Conservation (phyloP, 2,113 vertebrate genomes). For the Corvus cornix region DNA sequence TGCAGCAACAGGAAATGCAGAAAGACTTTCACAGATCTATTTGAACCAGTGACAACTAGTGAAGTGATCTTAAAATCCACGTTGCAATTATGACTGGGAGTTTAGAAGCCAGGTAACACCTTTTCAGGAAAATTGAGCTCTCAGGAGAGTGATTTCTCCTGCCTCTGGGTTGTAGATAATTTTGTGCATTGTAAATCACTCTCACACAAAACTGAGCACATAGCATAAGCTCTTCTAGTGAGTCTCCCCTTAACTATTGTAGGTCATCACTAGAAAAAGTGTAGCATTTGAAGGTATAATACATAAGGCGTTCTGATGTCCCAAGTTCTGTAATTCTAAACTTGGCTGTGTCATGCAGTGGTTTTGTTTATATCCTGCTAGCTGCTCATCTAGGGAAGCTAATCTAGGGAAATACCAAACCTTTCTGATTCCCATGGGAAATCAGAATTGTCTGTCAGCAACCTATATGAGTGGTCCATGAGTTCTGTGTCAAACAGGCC, state of each 20-base stretch:
- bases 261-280: neutral
- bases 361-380: neutral
- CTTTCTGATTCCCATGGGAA: neutral
- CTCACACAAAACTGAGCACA: neutral
- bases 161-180: neutral
- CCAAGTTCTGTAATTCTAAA: neutral
- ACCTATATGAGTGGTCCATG: neutral
- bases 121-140: neutral
- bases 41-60: neutral
- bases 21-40: neutral
- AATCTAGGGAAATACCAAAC: neutral
- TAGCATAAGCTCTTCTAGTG: neutral
- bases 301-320: neutral
- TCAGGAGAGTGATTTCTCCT: neutral
- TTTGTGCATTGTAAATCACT: neutral
- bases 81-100: neutral
- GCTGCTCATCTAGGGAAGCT: neutral
- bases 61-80: neutral
- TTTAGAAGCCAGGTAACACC: neutral
- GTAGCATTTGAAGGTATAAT: neutral
- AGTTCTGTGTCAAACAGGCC: neutral
- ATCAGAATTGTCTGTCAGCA: neutral
- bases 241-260: neutral
- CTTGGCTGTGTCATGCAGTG: neutral
- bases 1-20: neutral